Conservation (phyloP, 2,113 vertebrate species). For the Choloepus hoffmanni region DNA sequence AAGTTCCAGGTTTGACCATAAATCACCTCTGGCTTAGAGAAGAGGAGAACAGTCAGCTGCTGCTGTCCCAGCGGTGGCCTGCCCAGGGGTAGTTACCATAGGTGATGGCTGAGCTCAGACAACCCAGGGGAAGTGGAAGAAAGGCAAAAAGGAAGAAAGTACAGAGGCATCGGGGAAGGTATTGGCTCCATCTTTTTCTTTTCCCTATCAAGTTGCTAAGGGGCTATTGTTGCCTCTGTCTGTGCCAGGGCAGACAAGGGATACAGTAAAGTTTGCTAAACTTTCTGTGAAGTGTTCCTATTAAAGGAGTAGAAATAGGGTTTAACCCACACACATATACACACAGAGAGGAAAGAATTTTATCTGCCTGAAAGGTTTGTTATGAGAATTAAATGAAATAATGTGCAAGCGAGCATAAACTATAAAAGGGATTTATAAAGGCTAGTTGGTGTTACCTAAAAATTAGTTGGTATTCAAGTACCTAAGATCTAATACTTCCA, state of each 20-base stretch:
- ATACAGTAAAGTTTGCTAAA: neutral
- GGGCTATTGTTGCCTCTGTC: neutral
- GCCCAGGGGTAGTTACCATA: conserved; percentile 18
- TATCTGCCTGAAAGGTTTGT: neutral
- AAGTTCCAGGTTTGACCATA: conserved; percentile 61
- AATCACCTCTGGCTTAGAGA: conserved; percentile 52
- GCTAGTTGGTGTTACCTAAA: neutral
- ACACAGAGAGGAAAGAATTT: neutral
- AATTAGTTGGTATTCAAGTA: neutral
- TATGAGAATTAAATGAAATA: conserved; percentile 23
- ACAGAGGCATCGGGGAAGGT: conserved; percentile 68
- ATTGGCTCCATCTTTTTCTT: conserved; percentile 49
- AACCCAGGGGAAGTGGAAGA: conserved; percentile 43
- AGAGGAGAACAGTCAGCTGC: conserved; percentile 29
- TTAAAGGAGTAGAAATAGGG: neutral
- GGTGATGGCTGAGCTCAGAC: conserved; percentile 62
- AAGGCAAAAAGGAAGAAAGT: conserved; percentile 64
- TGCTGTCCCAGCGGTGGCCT: conserved; percentile 42
- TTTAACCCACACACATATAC: neutral
- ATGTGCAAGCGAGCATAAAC: neutral
- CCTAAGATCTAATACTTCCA: neutral
- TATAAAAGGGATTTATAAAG: neutral
- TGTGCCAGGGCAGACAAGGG: neutral
- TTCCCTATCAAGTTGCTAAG: neutral
- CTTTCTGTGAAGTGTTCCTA: neutral